Conservation (phyloP, 2,113 vertebrate genomes). For the Delphinapterus leucas region DNA sequence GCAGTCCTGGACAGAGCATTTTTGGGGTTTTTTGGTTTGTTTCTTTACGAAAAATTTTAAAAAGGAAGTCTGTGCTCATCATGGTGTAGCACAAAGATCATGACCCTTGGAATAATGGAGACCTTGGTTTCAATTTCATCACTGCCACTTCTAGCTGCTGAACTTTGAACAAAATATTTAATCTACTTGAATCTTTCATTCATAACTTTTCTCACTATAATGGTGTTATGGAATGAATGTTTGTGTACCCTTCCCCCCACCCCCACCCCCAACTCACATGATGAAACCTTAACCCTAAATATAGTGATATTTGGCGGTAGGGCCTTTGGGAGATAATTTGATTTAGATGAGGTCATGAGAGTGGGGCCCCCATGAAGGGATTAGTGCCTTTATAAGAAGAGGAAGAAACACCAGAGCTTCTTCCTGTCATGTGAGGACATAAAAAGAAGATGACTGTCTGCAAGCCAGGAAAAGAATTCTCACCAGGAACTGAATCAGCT, state of each 20-base stretch:
- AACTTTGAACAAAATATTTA: background rate
- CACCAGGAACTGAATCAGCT: background rate
- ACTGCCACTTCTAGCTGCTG: background rate
- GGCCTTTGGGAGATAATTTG: background rate
- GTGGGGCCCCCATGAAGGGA: background rate
- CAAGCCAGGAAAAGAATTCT: background rate
- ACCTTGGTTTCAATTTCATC: background rate
- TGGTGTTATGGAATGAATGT: background rate
- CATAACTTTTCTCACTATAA: background rate
- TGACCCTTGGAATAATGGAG: background rate
- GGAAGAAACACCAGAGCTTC: background rate
- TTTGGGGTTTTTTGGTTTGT: fast-evolving
- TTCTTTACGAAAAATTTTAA: background rate
- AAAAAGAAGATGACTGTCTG: background rate
- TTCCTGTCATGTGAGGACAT: background rate
- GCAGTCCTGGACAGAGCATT: too few relatives aligned
- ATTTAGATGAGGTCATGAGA: background rate
- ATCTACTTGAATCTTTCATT: background rate
- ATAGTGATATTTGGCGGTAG: background rate
- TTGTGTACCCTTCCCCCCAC: background rate
- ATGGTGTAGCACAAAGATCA: background rate
- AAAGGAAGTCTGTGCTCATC: background rate
- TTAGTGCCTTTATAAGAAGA: background rate
- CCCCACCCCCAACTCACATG: background rate
- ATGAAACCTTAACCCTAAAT: background rate